Conservation (phyloP, 2,113 vertebrate genomes). For the Chitala chitala region DNA sequence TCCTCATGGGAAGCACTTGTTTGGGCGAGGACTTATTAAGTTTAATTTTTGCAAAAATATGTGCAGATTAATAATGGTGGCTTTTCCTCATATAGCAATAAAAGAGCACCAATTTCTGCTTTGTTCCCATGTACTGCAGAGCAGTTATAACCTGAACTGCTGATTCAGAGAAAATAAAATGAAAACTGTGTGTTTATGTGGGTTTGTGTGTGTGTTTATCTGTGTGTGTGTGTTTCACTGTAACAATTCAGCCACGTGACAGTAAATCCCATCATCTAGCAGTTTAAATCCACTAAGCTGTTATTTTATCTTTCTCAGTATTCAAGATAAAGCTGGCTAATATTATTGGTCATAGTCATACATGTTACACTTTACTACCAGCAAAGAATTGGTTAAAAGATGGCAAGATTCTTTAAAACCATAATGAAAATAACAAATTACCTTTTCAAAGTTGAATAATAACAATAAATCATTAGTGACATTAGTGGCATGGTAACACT, state of each 20-base stretch:
- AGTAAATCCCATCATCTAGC: too few relatives aligned
- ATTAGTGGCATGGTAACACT: too few relatives aligned
- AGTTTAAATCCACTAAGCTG: too few relatives aligned
- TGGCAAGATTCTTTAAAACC: too few relatives aligned
- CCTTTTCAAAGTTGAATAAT: too few relatives aligned
- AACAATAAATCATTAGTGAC: too few relatives aligned
- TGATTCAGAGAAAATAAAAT: constrained; percentile 13
- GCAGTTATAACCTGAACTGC: constrained; percentile 5
- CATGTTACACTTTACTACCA: too few relatives aligned
- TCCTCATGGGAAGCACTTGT: neutral
- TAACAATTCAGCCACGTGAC: neutral
- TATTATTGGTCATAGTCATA: too few relatives aligned
- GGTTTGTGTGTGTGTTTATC: neutral
- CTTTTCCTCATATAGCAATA: constrained; percentile 1
- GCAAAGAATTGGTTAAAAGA: too few relatives aligned
- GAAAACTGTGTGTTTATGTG: neutral
- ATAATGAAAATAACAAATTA: too few relatives aligned
- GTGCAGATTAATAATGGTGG: neutral
- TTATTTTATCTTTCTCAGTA: too few relatives aligned
- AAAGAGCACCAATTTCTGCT: neutral
- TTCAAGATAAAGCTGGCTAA: too few relatives aligned
- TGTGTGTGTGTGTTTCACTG: neutral
- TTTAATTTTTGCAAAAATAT: constrained; percentile 13
- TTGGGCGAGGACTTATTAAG: constrained; percentile 1
- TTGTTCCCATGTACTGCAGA: neutral